Percentiles rank a stretch among this genome's conserved stretches.
Evolutionary conservation across 1,140 invertebrate species (phyloP).

Genomic region (Rhagoletis pomonella): DNA sequence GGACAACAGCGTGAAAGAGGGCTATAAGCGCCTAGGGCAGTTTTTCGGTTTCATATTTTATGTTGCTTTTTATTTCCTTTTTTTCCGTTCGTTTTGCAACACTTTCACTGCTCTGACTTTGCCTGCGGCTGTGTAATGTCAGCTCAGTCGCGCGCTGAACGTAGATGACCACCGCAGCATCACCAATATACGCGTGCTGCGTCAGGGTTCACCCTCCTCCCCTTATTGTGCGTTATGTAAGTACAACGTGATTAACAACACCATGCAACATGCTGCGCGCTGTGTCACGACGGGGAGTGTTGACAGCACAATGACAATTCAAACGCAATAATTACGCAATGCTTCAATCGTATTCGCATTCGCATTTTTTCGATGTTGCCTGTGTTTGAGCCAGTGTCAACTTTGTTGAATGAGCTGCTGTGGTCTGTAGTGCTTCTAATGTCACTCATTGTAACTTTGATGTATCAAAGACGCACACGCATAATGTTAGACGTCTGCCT

Average conservation of each 20-base stretch:
- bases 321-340: conserved; percentile 53
- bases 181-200: background rate
- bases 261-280: conserved; percentile 27
- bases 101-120: background rate
- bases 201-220: background rate
- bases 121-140: conserved; percentile 43
- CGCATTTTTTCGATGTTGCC: background rate
- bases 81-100: background rate
- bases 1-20: background rate
- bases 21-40: background rate
- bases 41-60: conserved; percentile 18
- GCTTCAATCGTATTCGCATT: conserved; percentile 20
- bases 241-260: conserved; percentile 34
- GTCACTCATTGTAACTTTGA: conserved; percentile 19
- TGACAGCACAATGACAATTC: conserved; percentile 52
- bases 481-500: background rate
- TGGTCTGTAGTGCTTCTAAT: background rate
- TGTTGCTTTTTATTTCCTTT: background rate
- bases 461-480: background rate
- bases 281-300: conserved; percentile 13
- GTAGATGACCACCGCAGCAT: conserved; percentile 15
- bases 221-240: background rate
- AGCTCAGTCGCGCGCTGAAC: background rate
- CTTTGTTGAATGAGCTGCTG: background rate
- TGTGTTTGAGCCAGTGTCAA: conserved; percentile 21